These are phyloP conservation scores for Cheilosia impressa DNA, from an alignment of 2,888 invertebrate genomes.

Conservation along the genomic window DNA sequence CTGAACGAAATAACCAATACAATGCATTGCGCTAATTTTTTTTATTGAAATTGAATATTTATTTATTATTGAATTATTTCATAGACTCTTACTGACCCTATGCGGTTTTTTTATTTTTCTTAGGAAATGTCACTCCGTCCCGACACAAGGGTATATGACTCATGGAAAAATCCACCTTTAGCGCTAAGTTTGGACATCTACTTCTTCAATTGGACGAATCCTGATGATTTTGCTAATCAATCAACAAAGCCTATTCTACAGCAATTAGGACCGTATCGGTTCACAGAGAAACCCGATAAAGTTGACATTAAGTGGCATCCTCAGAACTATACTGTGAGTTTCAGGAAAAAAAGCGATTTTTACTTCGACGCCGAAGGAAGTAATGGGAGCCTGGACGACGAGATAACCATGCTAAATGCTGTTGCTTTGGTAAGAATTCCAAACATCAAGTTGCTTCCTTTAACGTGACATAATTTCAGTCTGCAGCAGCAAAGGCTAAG, in stretches of 20 bases:
- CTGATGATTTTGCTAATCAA: constrained; percentile 86
- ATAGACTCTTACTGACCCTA: neutral
- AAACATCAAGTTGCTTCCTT: neutral
- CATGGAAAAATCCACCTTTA: constrained; percentile 89
- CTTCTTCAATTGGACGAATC: constrained; percentile 92
- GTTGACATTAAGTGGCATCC: constrained; percentile 89
- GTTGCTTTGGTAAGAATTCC: constrained; percentile 88
- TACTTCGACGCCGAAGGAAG: constrained; percentile 88
- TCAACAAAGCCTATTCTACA: constrained; percentile 85
- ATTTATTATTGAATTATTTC: too few species aligned
- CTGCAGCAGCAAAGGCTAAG: constrained; percentile 84
- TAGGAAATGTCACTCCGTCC: constrained; percentile 88
- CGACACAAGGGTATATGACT: constrained; percentile 86
- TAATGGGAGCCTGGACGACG: constrained; percentile 88
- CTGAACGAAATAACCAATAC: too few species aligned
- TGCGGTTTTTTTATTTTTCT: constrained; percentile 62
- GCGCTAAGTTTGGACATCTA: constrained; percentile 88
- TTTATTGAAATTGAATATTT: too few species aligned
- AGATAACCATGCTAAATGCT: constrained; percentile 90
- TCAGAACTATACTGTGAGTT: constrained; percentile 89
- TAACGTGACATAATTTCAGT: constrained; percentile 80
- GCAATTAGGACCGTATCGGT: constrained; percentile 87
- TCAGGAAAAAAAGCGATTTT: constrained; percentile 88
- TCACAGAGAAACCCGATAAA: constrained; percentile 88
- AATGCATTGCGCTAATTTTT: too few species aligned